A percentile compares a stretch with the other conserved stretches of the same genome.
phyloP scores from a whole-genome alignment of 2,797 vertebrate species.

The Iguana delicatissima region DNA sequence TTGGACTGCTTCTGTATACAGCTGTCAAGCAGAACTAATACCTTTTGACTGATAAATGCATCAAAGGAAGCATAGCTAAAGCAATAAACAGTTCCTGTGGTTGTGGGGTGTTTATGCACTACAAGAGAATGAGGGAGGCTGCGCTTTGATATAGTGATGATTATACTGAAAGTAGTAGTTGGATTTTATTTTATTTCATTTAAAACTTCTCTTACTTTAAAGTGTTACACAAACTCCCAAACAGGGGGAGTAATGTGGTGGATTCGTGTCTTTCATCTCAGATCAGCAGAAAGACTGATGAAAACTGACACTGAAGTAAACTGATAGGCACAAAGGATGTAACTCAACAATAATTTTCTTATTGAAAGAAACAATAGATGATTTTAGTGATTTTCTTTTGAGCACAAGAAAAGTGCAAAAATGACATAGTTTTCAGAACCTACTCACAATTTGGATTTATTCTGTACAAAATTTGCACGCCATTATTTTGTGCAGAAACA shows the following conservation, averaged over 20 bases:
- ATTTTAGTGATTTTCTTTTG: too few species aligned
- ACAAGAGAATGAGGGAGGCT: conserved; percentile 54
- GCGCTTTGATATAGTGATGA: conserved; percentile 73
- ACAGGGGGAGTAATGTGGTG: conserved; percentile 29
- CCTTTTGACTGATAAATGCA: conserved; percentile 77
- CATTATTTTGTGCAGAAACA: too few species aligned
- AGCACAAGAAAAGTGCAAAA: too few species aligned
- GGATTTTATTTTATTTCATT: conserved; percentile 66
- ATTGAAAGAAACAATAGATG: too few species aligned
- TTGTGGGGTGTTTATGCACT: conserved; percentile 66
- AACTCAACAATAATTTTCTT: too few species aligned
- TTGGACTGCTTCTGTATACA: conserved; percentile 60
- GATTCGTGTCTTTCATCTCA: not conserved
- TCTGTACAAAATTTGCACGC: too few species aligned
- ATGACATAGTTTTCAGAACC: too few species aligned
- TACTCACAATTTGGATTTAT: too few species aligned
- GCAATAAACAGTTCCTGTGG: conserved; percentile 75
- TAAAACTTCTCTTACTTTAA: conserved; percentile 64
- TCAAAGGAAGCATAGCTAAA: conserved; percentile 75
- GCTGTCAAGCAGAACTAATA: conserved; percentile 77
- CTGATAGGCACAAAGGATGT: too few species aligned
- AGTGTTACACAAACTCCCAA: conserved; percentile 16
- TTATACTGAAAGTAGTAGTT: conserved; percentile 72
- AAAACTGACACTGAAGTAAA: not conserved
- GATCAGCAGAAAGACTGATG: not conserved